Base-by-base conservation (phyloP, 2,888 invertebrate species). In the Homarus gammarus region DNA sequence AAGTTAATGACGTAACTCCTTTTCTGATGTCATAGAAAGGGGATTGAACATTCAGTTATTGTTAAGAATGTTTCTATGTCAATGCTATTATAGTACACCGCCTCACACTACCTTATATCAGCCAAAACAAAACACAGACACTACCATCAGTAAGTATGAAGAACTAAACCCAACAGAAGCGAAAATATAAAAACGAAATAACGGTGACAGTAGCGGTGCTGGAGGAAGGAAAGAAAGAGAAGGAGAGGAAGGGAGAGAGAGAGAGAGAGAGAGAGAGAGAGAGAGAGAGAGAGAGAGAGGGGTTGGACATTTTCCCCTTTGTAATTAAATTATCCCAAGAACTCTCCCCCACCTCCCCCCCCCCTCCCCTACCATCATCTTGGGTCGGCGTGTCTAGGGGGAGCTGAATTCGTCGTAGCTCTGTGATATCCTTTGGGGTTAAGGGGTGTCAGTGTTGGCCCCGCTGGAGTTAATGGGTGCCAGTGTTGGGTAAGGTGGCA, bases 241-340 rank as follows among this genome's bases (percentile, higher is more conserved):
- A 33, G 18, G 79, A 18, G 79, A 36, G 56, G 0, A n/a, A 56
- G 33, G 33, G 36, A 51, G 31, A 56, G 22, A 1, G 79, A 36
- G 78, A 31, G 40, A 64, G 15, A 44, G 27, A 18, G n/a, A 40
- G 38, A 40, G 81, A 68, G 36, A 18, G 8, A 61, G 8, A 33
- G 33, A 31, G 0, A 61, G 79, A 27, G 31, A 27, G 56, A 51
- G 81, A 40, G 3, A 15, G 56, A 15, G 61, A 44, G 33, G 51
- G 64, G 38, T 44, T 27, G n/a, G 64, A 38, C 64, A 64, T 73
- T 84, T 72, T 73, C 33, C 82, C 83, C 83, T 49, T 72, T 83
- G 56, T 73, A 84, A 81, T 81, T 81, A 61, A 64, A 81, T 81
- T 64, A 81, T 81, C 64, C n/a, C 38, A 10, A 81, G 64, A 38